Conservation (phyloP, 2,113 vertebrate species). For the Melanocharis versteri region DNA sequence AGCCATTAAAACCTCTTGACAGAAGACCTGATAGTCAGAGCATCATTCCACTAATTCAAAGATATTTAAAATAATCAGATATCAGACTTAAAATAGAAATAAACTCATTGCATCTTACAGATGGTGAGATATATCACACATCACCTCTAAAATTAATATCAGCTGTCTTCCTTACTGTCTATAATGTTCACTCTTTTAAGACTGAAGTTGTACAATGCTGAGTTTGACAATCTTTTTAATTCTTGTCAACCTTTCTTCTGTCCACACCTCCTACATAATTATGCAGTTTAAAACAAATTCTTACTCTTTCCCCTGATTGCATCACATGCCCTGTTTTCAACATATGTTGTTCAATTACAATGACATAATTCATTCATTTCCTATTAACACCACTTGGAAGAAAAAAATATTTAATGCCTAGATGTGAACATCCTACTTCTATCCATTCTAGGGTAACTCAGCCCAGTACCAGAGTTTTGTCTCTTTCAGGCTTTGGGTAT, state of each 20-base stretch:
- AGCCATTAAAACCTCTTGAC: slow-evolving; percentile 25
- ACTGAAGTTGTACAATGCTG: neutral
- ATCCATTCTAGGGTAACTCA: neutral
- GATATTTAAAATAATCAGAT: slow-evolving; percentile 24
- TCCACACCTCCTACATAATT: neutral
- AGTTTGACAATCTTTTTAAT: neutral
- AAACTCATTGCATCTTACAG: neutral
- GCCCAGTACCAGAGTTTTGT: neutral
- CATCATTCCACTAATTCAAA: slow-evolving; percentile 28
- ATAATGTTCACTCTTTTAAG: neutral
- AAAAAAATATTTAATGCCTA: neutral
- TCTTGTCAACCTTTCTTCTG: neutral
- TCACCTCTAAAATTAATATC: neutral
- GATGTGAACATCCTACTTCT: neutral
- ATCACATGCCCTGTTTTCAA: neutral
- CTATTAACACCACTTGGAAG: neutral
- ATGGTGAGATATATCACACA: neutral
- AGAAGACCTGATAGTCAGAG: neutral
- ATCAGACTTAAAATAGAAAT: neutral
- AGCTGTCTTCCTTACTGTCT: neutral
- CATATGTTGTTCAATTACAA: neutral
- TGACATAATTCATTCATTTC: neutral
- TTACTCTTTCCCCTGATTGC: neutral
- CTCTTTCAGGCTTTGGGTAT: neutral
- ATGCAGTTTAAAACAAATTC: neutral